A percentile compares a stretch with the other conserved stretches of the same genome.
Evolutionary conservation across 64 coral and sea anemone species (phyloP).

Genomic region (Montipora cactus): DNA sequence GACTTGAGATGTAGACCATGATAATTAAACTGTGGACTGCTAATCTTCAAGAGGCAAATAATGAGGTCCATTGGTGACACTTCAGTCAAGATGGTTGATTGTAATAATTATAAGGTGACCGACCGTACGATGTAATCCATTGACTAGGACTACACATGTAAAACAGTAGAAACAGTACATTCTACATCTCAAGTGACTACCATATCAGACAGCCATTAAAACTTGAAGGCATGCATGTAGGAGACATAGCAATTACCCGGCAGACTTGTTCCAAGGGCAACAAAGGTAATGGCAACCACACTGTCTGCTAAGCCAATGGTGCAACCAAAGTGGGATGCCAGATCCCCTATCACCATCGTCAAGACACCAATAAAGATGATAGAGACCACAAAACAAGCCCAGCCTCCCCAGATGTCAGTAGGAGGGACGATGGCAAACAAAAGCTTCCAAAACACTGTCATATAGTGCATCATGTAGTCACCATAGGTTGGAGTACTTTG

Average conservation of each 20-base stretch:
- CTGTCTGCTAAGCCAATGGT: slow-evolving; percentile 96
- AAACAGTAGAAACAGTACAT: no score
- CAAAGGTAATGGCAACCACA: slow-evolving; percentile 98
- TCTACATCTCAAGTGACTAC: no score
- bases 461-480: slow-evolving; percentile 99
- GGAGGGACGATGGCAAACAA: slow-evolving; percentile 95
- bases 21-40: no score
- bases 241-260: slow-evolving; percentile 72
- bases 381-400: slow-evolving; percentile 96
- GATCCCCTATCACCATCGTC: slow-evolving; percentile 91
- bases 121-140: no score
- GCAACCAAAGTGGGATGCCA: slow-evolving; percentile 99
- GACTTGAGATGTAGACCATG: no score
- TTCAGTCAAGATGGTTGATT: no score
- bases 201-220: no score
- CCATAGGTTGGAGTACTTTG: slow-evolving; percentile 87
- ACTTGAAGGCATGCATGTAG: no score
- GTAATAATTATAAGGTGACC: no score
- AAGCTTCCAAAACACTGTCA: slow-evolving; percentile 98
- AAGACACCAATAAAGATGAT: slow-evolving; percentile 97
- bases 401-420: slow-evolving; percentile 97
- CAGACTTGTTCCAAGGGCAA: slow-evolving; percentile 98
- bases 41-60: no score
- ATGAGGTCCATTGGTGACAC: no score
- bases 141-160: no score